phyloP scores from a whole-genome alignment of 2,888 invertebrate genomes.

The Harpalus rufipes region DNA sequence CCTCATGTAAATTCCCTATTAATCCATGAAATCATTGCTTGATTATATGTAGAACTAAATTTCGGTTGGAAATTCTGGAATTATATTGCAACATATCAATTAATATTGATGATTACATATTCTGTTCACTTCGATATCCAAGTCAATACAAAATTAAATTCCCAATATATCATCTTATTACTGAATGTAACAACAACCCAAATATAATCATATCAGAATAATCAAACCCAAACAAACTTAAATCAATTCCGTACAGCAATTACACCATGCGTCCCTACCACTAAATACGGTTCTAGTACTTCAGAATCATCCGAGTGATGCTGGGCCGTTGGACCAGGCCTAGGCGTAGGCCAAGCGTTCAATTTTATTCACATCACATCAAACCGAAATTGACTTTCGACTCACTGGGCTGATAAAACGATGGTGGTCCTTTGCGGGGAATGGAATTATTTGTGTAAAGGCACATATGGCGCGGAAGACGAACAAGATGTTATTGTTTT shows the following conservation, averaged over 20 bases:
- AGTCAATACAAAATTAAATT: not conserved
- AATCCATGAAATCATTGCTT: not conserved
- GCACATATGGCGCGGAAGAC: not conserved
- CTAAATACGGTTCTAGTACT: slow-evolving; percentile 21
- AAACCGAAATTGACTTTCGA: slow-evolving; percentile 77
- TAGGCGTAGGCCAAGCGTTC: slow-evolving; percentile 72
- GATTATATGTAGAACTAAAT: not conserved
- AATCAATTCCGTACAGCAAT: slow-evolving; percentile 39
- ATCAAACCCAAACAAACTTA: slow-evolving; percentile 41
- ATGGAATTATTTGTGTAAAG: not conserved
- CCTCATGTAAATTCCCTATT: not conserved
- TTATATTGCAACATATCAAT: not conserved
- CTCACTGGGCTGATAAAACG: slow-evolving; percentile 76
- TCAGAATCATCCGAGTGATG: slow-evolving; percentile 29
- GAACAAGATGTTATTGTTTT: too few species aligned
- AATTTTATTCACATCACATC: slow-evolving; percentile 77
- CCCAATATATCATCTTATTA: slow-evolving; percentile 18
- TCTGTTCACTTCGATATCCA: not conserved
- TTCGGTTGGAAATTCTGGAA: not conserved
- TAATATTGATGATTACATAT: slow-evolving; percentile 1
- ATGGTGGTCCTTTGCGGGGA: not conserved
- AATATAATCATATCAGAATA: slow-evolving; percentile 39
- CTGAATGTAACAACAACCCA: slow-evolving; percentile 8
- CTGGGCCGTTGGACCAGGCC: slow-evolving; percentile 61
- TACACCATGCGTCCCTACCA: slow-evolving; percentile 19